These are phyloP conservation scores for Galaxea fascicularis DNA, from an alignment of 92 coral and sea anemone genomes.

Conservation along the genomic window DNA sequence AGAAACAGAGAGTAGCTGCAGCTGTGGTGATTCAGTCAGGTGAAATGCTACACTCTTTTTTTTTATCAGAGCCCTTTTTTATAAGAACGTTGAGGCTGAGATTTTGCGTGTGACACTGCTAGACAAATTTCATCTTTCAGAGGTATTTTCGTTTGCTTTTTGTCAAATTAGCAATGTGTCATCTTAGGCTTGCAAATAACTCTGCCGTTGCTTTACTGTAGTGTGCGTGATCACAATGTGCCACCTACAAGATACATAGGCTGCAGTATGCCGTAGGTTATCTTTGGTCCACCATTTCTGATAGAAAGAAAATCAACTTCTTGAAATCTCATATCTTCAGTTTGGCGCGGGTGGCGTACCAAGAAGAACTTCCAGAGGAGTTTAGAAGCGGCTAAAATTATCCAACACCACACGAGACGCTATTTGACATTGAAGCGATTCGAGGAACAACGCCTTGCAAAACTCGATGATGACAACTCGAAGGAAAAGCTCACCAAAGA, in stretches of 20 bases:
- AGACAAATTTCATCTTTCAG: no score
- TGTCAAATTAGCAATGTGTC: no score
- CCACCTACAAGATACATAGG: no score
- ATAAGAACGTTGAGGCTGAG: no score
- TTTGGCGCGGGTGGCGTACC: slow-evolving; percentile 59
- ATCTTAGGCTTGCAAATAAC: no score
- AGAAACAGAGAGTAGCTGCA: slow-evolving; percentile 36
- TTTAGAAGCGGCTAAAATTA: slow-evolving; percentile 41
- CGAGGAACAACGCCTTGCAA: neutral
- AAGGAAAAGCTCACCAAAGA: neutral
- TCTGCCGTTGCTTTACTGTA: no score
- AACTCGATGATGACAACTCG: neutral
- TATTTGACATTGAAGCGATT: slow-evolving; percentile 22
- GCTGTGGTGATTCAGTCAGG: slow-evolving; percentile 77
- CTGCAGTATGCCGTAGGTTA: no score
- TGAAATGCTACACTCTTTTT: neutral
- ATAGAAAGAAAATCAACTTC: neutral
- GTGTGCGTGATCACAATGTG: no score
- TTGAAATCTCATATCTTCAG: slow-evolving; percentile 17
- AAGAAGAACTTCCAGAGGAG: slow-evolving; percentile 37
- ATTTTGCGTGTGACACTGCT: no score
- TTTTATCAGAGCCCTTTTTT: neutral
- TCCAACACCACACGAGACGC: slow-evolving; percentile 53
- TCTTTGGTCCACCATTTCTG: neutral
- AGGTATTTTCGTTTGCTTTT: no score